phyloP scores from a whole-genome alignment of 2,888 invertebrate genomes.

The Melanchra persicariae region DNA sequence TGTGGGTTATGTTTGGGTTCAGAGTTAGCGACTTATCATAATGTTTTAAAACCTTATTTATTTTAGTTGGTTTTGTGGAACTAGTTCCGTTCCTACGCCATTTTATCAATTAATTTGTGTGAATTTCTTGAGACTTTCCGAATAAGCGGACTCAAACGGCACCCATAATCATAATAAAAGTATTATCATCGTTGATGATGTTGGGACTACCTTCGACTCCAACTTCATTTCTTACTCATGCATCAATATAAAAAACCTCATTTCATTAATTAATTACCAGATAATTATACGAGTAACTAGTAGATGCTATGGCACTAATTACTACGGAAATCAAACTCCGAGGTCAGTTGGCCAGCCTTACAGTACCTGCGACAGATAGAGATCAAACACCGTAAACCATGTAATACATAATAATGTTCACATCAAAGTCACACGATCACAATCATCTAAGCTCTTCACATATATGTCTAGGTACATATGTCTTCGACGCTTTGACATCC shows the following conservation, averaged over 20 bases:
- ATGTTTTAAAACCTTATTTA: too few species aligned
- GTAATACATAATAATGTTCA: constrained; percentile 1
- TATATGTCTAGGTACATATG: neutral
- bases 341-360: too few species aligned
- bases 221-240: too few species aligned
- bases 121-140: neutral
- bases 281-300: neutral
- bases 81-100: neutral
- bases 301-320: too few species aligned
- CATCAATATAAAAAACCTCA: neutral
- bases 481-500: constrained; percentile 26
- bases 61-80: neutral
- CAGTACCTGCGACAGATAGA: too few species aligned
- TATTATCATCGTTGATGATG: too few species aligned
- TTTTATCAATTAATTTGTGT: neutral
- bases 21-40: neutral
- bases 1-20: constrained; percentile 4
- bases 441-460: constrained; percentile 7
- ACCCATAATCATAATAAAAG: too few species aligned
- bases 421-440: constrained; percentile 22
- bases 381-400: neutral
- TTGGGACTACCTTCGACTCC: too few species aligned
- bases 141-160: too few species aligned
- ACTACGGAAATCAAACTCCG: too few species aligned
- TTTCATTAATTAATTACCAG: too few species aligned